phyloP scores from a whole-genome alignment of 2,888 invertebrate species.

The Blomia tropicalis region DNA sequence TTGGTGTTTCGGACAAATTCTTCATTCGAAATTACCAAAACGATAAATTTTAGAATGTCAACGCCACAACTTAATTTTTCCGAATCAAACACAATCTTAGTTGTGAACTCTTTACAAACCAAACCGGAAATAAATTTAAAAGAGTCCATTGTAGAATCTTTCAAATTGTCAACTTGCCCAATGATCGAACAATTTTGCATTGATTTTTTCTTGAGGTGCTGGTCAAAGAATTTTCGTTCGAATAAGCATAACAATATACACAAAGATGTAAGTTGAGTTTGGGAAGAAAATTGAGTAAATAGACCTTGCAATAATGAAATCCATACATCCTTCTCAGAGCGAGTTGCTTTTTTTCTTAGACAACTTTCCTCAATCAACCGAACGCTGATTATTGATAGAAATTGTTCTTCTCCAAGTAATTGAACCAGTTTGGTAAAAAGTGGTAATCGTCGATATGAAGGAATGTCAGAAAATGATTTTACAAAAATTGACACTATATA shows the following conservation, averaged over 20 bases:
- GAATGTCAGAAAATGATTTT: conserved; percentile 74
- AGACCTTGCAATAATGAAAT: conserved; percentile 21
- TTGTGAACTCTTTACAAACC: neutral
- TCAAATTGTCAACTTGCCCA: neutral
- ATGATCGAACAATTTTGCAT: neutral
- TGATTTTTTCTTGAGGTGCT: neutral
- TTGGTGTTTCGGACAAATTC: neutral
- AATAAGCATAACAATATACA: conserved; percentile 1
- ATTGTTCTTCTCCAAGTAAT: conserved; percentile 43
- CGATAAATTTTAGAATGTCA: neutral
- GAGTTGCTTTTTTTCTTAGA: conserved; percentile 42
- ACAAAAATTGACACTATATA: conserved; percentile 52
- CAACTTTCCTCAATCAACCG: conserved; percentile 8
- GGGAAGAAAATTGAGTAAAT: conserved; percentile 5
- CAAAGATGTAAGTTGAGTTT: conserved; percentile 11
- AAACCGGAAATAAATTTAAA: neutral
- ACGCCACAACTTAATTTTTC: conserved; percentile 3
- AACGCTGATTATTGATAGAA: conserved; percentile 35
- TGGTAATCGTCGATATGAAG: conserved; percentile 69
- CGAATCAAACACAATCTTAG: neutral
- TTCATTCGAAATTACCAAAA: neutral
- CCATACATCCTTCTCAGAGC: conserved; percentile 32
- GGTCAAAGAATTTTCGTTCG: conserved; percentile 5
- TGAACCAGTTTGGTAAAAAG: conserved; percentile 54
- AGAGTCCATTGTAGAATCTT: neutral